Percentiles rank a stretch among this genome's conserved stretches.
Evolutionary conservation across 2,888 invertebrate species (phyloP).

Genomic region (Lypha dubia): DNA sequence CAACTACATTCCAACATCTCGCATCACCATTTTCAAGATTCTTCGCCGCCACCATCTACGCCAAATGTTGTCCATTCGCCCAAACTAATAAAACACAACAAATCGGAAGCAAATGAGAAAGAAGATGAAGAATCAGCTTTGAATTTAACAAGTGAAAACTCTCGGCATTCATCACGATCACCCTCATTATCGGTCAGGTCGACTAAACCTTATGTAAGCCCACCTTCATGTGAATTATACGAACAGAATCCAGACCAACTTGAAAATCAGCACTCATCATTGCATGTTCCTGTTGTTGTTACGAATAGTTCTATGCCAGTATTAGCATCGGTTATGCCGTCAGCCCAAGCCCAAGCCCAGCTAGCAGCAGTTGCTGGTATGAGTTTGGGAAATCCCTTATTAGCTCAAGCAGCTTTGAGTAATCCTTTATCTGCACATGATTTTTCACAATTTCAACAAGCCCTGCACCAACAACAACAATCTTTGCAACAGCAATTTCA

Average conservation of each 20-base stretch:
- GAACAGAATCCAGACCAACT: conserved; percentile 64
- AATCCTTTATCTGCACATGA: conserved; percentile 80
- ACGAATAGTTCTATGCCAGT: conserved; percentile 71
- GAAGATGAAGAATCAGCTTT: conserved; percentile 78
- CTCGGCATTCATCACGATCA: conserved; percentile 80
- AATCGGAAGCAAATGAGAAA: conserved; percentile 46
- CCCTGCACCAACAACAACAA: conserved; percentile 82
- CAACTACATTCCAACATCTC: conserved; percentile 73
- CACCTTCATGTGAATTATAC: conserved; percentile 69
- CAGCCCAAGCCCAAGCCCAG: conserved; percentile 79
- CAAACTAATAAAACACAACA: conserved; percentile 52
- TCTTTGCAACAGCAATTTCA: conserved; percentile 83
- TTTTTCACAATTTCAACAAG: conserved; percentile 81
- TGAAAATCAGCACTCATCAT: conserved; percentile 69
- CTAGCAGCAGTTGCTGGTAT: conserved; percentile 76
- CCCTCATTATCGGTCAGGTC: conserved; percentile 75
- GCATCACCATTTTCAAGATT: conserved; percentile 68
- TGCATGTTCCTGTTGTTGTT: conserved; percentile 24
- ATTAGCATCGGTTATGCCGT: conserved; percentile 76
- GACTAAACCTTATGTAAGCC: background rate
- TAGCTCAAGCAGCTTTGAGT: conserved; percentile 68
- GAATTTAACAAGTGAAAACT: conserved; percentile 82
- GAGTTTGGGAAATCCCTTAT: conserved; percentile 72
- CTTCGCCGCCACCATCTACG: conserved; percentile 46
- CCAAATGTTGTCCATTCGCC: conserved; percentile 41